A percentile compares a stretch with the other conserved stretches of the same genome.
These are phyloP conservation scores for Datnioides undecimradiatus DNA, from an alignment of 2,113 vertebrate species.

Conservation along the genomic window DNA sequence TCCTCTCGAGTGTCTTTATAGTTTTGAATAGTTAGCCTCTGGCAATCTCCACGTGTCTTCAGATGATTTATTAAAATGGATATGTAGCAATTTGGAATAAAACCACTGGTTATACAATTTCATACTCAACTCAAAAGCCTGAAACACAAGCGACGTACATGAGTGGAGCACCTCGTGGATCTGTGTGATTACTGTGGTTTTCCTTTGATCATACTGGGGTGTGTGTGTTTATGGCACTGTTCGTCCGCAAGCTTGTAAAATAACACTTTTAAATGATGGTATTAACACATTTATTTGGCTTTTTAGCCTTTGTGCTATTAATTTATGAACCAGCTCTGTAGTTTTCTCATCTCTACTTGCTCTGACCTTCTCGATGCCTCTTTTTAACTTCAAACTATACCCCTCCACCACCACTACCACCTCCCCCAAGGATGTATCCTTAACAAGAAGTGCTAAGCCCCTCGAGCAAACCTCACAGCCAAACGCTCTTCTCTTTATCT, in stretches of 20 bases:
- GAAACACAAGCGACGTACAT: background rate
- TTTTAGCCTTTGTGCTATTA: conserved; percentile 6
- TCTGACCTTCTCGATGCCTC: conserved; percentile 39
- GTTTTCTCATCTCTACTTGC: conserved; percentile 38
- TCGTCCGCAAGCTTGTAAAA: background rate
- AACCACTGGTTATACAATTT: background rate
- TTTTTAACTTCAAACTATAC: conserved; percentile 19
- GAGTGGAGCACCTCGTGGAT: background rate
- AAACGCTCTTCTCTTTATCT: conserved; percentile 58
- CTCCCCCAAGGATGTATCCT: conserved; percentile 33
- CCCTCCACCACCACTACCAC: too few relatives aligned
- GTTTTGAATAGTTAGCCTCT: background rate
- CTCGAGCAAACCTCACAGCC: conserved; percentile 42
- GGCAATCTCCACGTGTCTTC: background rate
- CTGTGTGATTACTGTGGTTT: background rate
- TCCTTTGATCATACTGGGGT: background rate
- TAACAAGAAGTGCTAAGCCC: conserved; percentile 48
- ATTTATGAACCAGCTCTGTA: background rate
- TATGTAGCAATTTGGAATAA: background rate
- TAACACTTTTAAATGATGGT: background rate
- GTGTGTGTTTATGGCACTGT: background rate
- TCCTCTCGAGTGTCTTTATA: background rate
- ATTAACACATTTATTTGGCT: background rate
- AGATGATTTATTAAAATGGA: background rate
- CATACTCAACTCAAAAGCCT: background rate